Evolutionary conservation across 1,140 invertebrate species (phyloP), one percentile per base, ranked within the genome.

Genomic region (Drosophila takahashii): DNA sequence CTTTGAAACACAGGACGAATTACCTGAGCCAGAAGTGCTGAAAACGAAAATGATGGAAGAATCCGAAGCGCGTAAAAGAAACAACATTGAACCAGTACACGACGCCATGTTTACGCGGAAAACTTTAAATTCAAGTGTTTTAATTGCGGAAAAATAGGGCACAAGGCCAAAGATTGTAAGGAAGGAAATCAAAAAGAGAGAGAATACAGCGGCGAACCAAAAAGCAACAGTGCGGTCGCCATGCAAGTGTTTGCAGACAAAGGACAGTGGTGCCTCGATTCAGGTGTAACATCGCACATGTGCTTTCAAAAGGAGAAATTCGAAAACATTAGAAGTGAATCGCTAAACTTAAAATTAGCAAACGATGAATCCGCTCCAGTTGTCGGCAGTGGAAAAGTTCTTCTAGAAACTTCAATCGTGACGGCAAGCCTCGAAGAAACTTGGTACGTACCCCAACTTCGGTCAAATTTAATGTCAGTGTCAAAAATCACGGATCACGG

Each of bases 261-360:
- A 50, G 47, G 47, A 50, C 27, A 45, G 22, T 22, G 22, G 22
- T 22, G 22, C 3, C 3, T 22, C 22, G 22, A 22, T 22, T 22
- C 22, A 22, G 22, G 22, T 22, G 22, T 3, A 22, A 22, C 22
- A 22, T 22, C 22, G 27, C 27, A 29, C 27, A 29, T 29, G 71
- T 67, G 57, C 39, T 53, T 50, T 13, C 4, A 39, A 13, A 45
- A 50, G 10, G n/a, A 67, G 26, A 53, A 48, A 67, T 74, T 74
- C 56, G 10, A 8, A 48, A 18, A 50, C 13, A 22, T 51, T 11
- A 51, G 18, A 15, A 13, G 10, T 51, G 48, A 51, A 51, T 51
- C 29, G 15, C 48, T 32, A 11, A 51, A 18, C 29, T 34, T 51
- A 18, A 51, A 51, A 51, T 34, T 51, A n/a, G 29, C 29, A 51